These are phyloP conservation scores for Drosophila heteroneura DNA, from an alignment of 2,888 invertebrate species.

Conservation along the genomic window DNA sequence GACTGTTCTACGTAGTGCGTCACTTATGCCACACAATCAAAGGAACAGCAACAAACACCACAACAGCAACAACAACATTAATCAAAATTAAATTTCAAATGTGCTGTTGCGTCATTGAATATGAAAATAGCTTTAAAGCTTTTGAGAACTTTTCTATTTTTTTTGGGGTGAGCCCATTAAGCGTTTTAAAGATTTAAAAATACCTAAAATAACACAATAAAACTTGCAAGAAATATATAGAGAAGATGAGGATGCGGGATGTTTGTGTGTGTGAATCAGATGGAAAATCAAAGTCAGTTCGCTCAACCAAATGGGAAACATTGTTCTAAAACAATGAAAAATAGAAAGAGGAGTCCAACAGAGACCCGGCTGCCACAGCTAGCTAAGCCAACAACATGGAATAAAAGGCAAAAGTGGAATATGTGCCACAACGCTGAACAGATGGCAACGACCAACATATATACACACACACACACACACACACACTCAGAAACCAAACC, in stretches of 20 bases:
- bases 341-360: constrained; percentile 27
- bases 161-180: constrained; percentile 3
- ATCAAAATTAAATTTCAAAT: constrained; percentile 1
- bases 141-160: constrained; percentile 1
- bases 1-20: background rate
- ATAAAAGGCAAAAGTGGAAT: constrained; percentile 80
- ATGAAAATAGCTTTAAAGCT: constrained; percentile 7
- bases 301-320: constrained; percentile 68
- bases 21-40: constrained; percentile 12
- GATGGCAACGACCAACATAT: constrained; percentile 68
- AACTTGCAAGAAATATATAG: constrained; percentile 13
- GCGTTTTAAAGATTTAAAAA: constrained; percentile 11
- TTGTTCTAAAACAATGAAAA: constrained; percentile 78
- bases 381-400: constrained; percentile 59
- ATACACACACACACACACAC: background rate
- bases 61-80: background rate
- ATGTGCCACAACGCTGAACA: constrained; percentile 77
- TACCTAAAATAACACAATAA: constrained; percentile 3
- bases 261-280: constrained; percentile 45
- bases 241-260: background rate
- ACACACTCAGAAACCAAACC: background rate
- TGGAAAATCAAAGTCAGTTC: constrained; percentile 73
- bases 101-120: background rate
- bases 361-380: constrained; percentile 15
- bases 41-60: background rate